Conservation (phyloP, 1,140 invertebrate species). For the Sycophila sp. region DNA sequence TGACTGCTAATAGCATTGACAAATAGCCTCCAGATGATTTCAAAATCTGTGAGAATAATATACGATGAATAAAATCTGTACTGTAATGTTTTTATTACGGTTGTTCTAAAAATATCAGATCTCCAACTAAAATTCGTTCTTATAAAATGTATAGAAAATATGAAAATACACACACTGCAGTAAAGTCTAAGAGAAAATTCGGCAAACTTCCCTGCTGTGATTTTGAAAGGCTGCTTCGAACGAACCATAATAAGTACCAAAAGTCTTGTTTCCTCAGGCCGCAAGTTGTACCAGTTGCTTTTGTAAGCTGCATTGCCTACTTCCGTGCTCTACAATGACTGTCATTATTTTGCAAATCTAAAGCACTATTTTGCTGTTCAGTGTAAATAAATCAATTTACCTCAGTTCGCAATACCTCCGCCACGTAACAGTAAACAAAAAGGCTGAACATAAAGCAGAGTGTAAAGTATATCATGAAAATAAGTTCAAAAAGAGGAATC, state of each 20-base stretch:
- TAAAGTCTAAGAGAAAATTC: conserved; percentile 45
- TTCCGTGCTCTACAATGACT: conserved; percentile 45
- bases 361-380: not conserved
- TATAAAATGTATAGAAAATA: not conserved
- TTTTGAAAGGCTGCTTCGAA: conserved; percentile 43
- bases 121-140: not conserved
- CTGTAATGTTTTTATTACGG: not conserved
- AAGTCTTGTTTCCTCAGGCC: conserved; percentile 32
- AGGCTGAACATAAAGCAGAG: conserved; percentile 28
- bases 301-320: conserved; percentile 47
- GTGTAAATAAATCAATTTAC: no score
- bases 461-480: conserved; percentile 29
- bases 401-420: conserved; percentile 22
- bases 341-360: not conserved
- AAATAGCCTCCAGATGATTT: conserved; percentile 47
- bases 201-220: conserved; percentile 53
- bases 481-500: conserved; percentile 25
- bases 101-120: no score
- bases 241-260: conserved; percentile 49
- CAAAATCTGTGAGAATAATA: conserved; percentile 42
- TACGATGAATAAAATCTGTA: not conserved
- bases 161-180: conserved; percentile 35
- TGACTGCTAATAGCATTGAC: conserved; percentile 42
- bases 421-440: conserved; percentile 22
- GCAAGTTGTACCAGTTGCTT: conserved; percentile 50